These are phyloP conservation scores for Ethmia dodecea DNA, from an alignment of 2,888 invertebrate genomes.

Conservation along the genomic window DNA sequence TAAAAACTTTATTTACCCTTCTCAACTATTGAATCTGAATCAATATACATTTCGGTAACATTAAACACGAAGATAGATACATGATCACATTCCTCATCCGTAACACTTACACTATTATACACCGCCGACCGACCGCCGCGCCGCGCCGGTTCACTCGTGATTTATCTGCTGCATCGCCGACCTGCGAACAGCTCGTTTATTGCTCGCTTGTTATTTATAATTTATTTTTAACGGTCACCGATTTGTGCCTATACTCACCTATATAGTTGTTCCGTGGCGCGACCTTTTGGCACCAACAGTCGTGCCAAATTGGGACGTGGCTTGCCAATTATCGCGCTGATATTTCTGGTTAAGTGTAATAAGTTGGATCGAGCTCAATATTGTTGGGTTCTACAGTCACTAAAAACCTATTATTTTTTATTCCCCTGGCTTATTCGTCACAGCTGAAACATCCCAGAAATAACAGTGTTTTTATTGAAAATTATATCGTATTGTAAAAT, in stretches of 20 bases:
- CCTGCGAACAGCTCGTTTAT: slow-evolving; percentile 73
- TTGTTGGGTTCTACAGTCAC: too few relatives aligned
- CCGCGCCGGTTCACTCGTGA: slow-evolving; percentile 42
- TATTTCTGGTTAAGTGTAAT: too few relatives aligned
- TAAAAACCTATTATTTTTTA: too few relatives aligned
- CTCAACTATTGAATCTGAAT: slow-evolving; percentile 19
- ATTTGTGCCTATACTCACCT: slow-evolving; percentile 59
- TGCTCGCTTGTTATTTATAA: slow-evolving; percentile 75
- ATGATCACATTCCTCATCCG: slow-evolving; percentile 55
- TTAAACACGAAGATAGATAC: slow-evolving; percentile 39
- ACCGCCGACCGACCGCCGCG: slow-evolving; percentile 32
- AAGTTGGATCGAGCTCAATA: too few relatives aligned
- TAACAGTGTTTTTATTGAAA: too few relatives aligned
- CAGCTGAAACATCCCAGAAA: too few relatives aligned
- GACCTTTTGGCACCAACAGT: too few relatives aligned
- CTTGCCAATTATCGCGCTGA: slow-evolving; percentile 5
- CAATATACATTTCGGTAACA: slow-evolving; percentile 29
- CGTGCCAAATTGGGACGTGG: slow-evolving; percentile 9
- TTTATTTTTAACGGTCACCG: slow-evolving; percentile 75
- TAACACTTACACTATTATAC: slow-evolving; percentile 55
- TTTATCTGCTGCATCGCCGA: slow-evolving; percentile 72
- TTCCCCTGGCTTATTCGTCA: too few relatives aligned
- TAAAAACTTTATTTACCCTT: too few relatives aligned
- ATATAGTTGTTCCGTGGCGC: too few relatives aligned
- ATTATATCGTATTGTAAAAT: too few relatives aligned